These are phyloP conservation scores for Caenorhabditis sp. DNA, from an alignment of 2,888 invertebrate genomes.

Conservation along the genomic window DNA sequence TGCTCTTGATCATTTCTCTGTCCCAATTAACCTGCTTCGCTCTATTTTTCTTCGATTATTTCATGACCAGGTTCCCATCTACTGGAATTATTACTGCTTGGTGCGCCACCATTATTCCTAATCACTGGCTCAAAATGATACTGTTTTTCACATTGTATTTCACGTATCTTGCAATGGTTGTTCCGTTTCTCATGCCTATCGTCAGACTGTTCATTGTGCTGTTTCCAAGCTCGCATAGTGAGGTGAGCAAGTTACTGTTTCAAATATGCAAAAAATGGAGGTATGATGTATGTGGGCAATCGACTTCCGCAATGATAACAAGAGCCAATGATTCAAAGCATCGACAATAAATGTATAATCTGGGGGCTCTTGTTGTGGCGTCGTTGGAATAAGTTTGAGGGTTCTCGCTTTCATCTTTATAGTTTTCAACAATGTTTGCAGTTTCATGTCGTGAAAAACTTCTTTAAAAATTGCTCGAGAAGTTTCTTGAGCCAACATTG, in stretches of 20 bases:
- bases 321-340: too few relatives aligned
- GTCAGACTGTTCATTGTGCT: slow-evolving; percentile 21
- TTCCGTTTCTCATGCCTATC: slow-evolving; percentile 32
- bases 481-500: too few relatives aligned
- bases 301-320: too few relatives aligned
- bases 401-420: too few relatives aligned
- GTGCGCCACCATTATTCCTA: slow-evolving; percentile 36
- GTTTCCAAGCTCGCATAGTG: slow-evolving; percentile 24
- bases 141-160: slow-evolving; percentile 21
- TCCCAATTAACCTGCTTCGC: slow-evolving; percentile 30
- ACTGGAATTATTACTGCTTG: slow-evolving; percentile 30
- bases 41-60: slow-evolving; percentile 38
- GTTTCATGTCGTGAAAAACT: too few relatives aligned
- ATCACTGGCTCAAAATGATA: slow-evolving; percentile 34
- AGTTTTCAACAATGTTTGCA: too few relatives aligned
- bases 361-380: too few relatives aligned
- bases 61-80: slow-evolving; percentile 30
- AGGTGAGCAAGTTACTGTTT: slow-evolving; percentile 3
- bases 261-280: neutral
- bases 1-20: slow-evolving; percentile 18
- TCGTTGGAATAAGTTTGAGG: too few relatives aligned
- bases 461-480: too few relatives aligned
- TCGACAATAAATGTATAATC: too few relatives aligned
- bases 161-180: slow-evolving; percentile 33
- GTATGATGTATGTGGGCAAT: too few relatives aligned